A percentile compares a stretch with the other conserved stretches of the same genome.
Conservation (phyloP, 2,113 vertebrate genomes). For the Hiodon alosoides region DNA sequence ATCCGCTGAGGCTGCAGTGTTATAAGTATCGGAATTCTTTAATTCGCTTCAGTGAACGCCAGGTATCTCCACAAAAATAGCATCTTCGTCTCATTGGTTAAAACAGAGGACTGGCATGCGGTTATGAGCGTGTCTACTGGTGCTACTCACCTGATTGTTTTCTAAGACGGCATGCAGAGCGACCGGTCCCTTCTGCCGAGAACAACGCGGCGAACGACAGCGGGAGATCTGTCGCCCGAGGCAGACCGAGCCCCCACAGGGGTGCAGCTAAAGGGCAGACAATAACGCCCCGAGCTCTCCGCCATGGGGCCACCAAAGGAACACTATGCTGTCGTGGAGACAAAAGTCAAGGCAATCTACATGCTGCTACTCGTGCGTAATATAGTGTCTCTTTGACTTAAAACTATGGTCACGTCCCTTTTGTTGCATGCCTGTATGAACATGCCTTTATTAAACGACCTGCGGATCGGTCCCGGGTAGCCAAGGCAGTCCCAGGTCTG, state of each 20-base stretch:
- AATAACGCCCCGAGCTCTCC: neutral
- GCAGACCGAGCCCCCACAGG: too few relatives aligned
- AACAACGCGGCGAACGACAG: neutral
- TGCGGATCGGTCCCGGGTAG: constrained; percentile 29
- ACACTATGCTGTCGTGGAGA: neutral
- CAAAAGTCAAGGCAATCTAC: neutral
- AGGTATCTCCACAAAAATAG: constrained; percentile 7
- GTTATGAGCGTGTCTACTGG: neutral
- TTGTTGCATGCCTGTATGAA: constrained; percentile 20
- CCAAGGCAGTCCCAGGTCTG: constrained; percentile 19
- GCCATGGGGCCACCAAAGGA: neutral
- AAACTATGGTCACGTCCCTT: constrained; percentile 46
- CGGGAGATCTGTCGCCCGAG: neutral
- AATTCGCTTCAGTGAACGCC: neutral
- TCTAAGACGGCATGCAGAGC: constrained; percentile 10
- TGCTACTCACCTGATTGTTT: neutral
- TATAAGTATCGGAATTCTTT: neutral
- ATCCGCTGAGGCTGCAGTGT: too few relatives aligned
- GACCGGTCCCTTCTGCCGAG: neutral
- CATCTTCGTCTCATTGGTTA: neutral
- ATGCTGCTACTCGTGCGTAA: constrained; percentile 8
- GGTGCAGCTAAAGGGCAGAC: neutral
- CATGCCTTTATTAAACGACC: constrained; percentile 40
- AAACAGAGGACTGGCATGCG: neutral
- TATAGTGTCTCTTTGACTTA: constrained; percentile 34